Evolutionary conservation across 37 sponge, comb jelly and placozoan genomes (phyloP).

Genomic region (Spongilla lacustris): DNA sequence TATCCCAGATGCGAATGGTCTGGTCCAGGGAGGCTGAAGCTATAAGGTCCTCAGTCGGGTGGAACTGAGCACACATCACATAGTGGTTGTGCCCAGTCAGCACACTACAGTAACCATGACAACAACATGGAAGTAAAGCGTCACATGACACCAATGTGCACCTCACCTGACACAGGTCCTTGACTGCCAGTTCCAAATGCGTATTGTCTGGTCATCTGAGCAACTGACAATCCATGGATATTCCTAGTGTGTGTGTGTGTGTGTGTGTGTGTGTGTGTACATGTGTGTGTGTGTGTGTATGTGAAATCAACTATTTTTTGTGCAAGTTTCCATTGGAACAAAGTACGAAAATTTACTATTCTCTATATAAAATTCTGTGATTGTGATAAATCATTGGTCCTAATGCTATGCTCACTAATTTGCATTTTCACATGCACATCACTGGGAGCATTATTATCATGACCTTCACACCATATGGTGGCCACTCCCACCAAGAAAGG

Average conservation of each 20-base stretch:
- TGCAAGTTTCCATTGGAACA: too few relatives aligned
- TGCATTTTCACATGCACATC: too few relatives aligned
- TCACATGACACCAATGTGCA: not conserved
- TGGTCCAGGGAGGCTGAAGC: conserved; percentile 97
- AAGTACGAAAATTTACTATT: too few relatives aligned
- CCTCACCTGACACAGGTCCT: conserved; percentile 89
- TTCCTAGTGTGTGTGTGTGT: conserved; percentile 59
- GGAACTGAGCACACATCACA: conserved; percentile 99
- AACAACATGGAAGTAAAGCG: not conserved
- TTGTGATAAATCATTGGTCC: too few relatives aligned
- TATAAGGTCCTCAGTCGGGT: conserved; percentile 94
- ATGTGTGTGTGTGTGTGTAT: not conserved
- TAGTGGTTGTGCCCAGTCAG: conserved; percentile 99
- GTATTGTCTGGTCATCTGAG: conserved; percentile 97
- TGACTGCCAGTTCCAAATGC: conserved; percentile 99
- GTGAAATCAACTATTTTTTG: not conserved
- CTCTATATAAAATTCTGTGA: too few relatives aligned
- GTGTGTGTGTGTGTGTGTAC: conserved; percentile 1
- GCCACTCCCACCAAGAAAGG: too few relatives aligned
- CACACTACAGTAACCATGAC: conserved; percentile 62
- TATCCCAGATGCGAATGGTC: conserved; percentile 97
- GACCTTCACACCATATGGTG: too few relatives aligned
- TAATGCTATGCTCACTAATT: too few relatives aligned
- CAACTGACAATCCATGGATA: conserved; percentile 96
- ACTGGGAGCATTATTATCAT: too few relatives aligned